Evolutionary conservation across 2,888 invertebrate species (phyloP).

Genomic region (Xestia rhomboidea): DNA sequence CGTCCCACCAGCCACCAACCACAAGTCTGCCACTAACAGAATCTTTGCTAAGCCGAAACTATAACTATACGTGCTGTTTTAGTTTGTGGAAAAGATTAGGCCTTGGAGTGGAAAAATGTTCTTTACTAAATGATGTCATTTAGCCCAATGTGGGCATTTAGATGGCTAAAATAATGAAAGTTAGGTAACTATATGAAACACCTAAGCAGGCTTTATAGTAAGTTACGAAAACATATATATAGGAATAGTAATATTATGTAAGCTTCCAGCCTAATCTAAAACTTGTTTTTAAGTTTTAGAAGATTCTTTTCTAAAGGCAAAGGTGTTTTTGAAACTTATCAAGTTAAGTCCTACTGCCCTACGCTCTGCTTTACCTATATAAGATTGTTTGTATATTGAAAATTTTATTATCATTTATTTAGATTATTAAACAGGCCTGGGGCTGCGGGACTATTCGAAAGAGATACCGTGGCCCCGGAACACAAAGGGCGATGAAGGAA

Average conservation of each 20-base stretch:
- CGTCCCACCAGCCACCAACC: not conserved
- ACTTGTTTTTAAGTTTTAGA: not conserved
- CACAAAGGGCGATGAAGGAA: too few species aligned
- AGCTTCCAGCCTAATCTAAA: not conserved
- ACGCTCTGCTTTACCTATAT: not conserved
- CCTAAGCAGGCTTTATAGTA: not conserved
- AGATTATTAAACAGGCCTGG: too few species aligned
- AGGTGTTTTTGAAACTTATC: not conserved
- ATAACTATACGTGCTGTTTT: not conserved
- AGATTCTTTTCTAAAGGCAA: not conserved
- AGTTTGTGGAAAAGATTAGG: not conserved
- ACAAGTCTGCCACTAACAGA: constrained; percentile 13
- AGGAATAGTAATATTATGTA: not conserved
- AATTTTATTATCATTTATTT: too few species aligned
- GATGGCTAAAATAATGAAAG: not conserved
- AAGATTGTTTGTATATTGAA: too few species aligned
- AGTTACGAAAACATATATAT: not conserved
- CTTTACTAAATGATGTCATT: not conserved
- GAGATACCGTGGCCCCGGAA: too few species aligned
- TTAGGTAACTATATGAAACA: not conserved
- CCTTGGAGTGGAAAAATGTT: not conserved
- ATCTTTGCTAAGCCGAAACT: not conserved
- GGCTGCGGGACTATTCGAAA: too few species aligned
- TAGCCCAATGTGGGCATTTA: not conserved
- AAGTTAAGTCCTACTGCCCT: not conserved